Percentiles rank a stretch among this genome's conserved stretches.
Evolutionary conservation across 2,888 invertebrate genomes (phyloP).

Genomic region (Andrena camellia): DNA sequence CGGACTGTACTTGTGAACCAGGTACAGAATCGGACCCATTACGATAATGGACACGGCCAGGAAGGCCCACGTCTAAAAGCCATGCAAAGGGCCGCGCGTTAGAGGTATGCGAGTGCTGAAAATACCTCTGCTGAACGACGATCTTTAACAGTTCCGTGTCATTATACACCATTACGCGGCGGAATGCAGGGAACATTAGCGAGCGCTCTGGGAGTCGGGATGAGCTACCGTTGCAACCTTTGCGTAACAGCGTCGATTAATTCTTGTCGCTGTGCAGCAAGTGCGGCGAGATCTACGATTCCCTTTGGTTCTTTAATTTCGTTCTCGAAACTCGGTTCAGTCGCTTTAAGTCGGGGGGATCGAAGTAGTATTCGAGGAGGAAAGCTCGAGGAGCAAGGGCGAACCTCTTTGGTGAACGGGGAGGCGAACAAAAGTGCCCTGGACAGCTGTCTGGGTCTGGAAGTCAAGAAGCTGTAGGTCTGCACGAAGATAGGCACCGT

Average conservation of each 20-base stretch:
- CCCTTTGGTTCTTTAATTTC: neutral
- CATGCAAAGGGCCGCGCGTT: neutral
- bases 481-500: slow-evolving; percentile 92
- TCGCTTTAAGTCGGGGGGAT: neutral
- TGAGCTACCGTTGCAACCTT: slow-evolving; percentile 1
- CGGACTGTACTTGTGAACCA: slow-evolving; percentile 91
- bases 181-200: slow-evolving; percentile 34
- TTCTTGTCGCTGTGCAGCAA: neutral
- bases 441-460: slow-evolving; percentile 92
- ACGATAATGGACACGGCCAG: slow-evolving; percentile 90
- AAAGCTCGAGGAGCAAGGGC: neutral
- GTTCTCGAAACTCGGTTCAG: neutral
- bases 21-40: slow-evolving; percentile 92
- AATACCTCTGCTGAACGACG: slow-evolving; percentile 31
- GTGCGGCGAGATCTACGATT: neutral
- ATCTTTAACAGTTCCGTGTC: slow-evolving; percentile 35
- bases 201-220: slow-evolving; percentile 13
- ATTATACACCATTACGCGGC: slow-evolving; percentile 24
- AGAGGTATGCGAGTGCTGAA: slow-evolving; percentile 16
- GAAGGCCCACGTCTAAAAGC: slow-evolving; percentile 92
- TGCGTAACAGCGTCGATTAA: slow-evolving; percentile 15
- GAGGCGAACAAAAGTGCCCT: slow-evolving; percentile 93
- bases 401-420: slow-evolving; percentile 89
- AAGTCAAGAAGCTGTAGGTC: slow-evolving; percentile 91
- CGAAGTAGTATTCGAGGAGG: no score